phyloP scores from a whole-genome alignment of 2,113 vertebrate species.

The Apteryx mantelli region DNA sequence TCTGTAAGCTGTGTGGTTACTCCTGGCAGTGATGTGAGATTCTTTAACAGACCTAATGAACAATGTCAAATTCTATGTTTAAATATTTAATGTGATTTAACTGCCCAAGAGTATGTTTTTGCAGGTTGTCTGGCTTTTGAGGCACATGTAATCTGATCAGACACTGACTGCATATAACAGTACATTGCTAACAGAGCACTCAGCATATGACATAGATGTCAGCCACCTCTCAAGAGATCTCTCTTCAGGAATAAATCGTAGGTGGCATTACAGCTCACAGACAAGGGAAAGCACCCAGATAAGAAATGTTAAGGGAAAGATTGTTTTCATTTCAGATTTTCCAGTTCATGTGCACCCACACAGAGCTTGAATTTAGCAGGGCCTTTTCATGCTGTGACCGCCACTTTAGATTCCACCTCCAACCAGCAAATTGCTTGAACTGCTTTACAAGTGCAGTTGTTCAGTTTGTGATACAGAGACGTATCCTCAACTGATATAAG shows the following conservation, averaged over 20 bases:
- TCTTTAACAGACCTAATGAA: not conserved
- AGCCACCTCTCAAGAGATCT: not conserved
- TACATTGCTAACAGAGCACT: not conserved
- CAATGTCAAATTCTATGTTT: not conserved
- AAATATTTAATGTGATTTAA: constrained; percentile 38
- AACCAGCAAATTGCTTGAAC: not conserved
- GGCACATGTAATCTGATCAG: constrained; percentile 7
- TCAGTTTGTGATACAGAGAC: not conserved
- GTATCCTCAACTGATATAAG: not conserved
- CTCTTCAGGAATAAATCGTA: not conserved
- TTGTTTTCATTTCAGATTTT: not conserved
- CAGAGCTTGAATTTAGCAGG: not conserved
- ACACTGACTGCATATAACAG: not conserved
- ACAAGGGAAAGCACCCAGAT: not conserved
- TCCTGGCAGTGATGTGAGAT: not conserved
- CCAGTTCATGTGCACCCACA: not conserved
- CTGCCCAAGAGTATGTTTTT: not conserved
- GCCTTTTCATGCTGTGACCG: not conserved
- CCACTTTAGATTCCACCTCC: not conserved
- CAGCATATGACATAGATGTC: not conserved
- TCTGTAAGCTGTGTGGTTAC: not conserved
- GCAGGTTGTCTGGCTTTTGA: not conserved
- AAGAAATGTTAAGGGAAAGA: not conserved
- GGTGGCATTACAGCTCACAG: not conserved
- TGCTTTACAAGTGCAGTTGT: not conserved